These are phyloP conservation scores for Ibidorhyncha struthersii DNA, from an alignment of 2,113 vertebrate species.

Conservation along the genomic window DNA sequence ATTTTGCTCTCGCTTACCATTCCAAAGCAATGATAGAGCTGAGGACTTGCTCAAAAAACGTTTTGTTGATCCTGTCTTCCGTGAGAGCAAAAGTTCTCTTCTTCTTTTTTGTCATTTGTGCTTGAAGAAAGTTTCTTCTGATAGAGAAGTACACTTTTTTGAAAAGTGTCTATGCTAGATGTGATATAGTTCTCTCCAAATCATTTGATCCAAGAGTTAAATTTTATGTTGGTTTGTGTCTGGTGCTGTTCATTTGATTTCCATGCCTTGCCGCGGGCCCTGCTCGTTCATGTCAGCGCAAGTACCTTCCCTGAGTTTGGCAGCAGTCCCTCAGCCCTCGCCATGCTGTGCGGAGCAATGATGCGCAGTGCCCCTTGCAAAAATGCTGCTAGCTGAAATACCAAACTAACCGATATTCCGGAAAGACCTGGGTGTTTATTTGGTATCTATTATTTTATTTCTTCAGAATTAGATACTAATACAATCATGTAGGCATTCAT, in stretches of 20 bases:
- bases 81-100: background rate
- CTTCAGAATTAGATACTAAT: background rate
- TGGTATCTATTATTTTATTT: background rate
- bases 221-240: background rate
- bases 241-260: background rate
- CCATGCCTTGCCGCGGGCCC: background rate
- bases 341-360: background rate
- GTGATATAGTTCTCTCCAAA: background rate
- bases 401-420: background rate
- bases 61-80: background rate
- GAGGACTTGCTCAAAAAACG: background rate
- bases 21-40: background rate
- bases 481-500: background rate
- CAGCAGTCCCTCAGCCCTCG: background rate
- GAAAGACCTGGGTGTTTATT: background rate
- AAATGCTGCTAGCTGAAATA: background rate
- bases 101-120: background rate
- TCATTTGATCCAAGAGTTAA: background rate
- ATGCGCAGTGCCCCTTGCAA: background rate
- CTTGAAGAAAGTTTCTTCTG: background rate
- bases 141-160: background rate
- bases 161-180: background rate
- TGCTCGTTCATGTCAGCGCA: background rate
- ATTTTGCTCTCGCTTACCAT: background rate
- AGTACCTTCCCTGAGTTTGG: background rate